phyloP scores from a whole-genome alignment of 2,113 vertebrate genomes.

The Struthidea cinerea region DNA sequence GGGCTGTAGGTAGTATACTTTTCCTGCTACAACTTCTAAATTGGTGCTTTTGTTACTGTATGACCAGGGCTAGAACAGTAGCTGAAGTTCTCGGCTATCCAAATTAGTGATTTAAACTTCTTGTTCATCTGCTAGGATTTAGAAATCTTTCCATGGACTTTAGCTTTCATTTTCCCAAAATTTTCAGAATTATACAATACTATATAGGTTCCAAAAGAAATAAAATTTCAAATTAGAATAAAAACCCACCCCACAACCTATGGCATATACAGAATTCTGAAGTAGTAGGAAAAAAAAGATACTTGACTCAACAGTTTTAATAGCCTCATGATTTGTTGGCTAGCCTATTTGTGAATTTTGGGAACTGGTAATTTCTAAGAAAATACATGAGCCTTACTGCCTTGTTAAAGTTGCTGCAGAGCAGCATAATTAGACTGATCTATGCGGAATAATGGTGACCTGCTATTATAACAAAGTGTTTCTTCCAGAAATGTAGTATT shows the following conservation, averaged over 20 bases:
- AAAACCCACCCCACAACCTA: not conserved
- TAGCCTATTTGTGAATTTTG: not conserved
- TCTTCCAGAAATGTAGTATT: not conserved
- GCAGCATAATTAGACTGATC: not conserved
- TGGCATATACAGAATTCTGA: not conserved
- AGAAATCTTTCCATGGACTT: not conserved
- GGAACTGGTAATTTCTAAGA: not conserved
- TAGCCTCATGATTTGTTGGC: not conserved
- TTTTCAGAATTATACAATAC: not conserved
- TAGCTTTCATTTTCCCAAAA: not conserved
- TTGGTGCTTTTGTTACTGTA: not conserved
- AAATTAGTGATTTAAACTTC: not conserved
- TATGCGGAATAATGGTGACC: not conserved
- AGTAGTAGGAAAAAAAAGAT: not conserved
- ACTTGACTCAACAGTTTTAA: not conserved
- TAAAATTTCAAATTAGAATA: not conserved
- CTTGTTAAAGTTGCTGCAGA: not conserved
- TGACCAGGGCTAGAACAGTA: not conserved
- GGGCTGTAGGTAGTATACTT: not conserved
- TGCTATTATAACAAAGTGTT: not conserved
- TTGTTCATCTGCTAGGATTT: not conserved
- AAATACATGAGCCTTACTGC: not conserved
- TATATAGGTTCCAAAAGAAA: not conserved
- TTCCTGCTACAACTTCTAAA: not conserved
- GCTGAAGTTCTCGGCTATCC: not conserved